These are phyloP conservation scores for Pachymerium ferrugineum DNA, from an alignment of 2,888 invertebrate species.

Conservation along the genomic window DNA sequence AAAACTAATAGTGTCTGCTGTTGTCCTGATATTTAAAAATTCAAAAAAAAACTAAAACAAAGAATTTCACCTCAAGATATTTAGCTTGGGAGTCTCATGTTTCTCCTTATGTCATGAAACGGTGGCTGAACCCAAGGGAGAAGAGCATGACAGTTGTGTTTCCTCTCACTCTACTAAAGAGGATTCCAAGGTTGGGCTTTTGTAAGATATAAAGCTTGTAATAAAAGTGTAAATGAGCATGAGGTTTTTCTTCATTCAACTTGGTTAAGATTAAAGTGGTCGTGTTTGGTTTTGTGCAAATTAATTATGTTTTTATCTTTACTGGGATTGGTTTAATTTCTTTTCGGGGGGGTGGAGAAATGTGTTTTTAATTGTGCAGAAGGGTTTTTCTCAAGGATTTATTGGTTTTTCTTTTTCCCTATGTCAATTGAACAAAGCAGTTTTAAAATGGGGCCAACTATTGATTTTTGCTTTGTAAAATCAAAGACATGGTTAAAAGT, in stretches of 20 bases:
- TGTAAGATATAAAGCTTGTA: neutral
- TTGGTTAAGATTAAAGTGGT: neutral
- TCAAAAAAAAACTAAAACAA: too few relatives aligned
- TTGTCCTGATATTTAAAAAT: too few relatives aligned
- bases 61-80: neutral
- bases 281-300: neutral
- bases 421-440: neutral
- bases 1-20: too few relatives aligned
- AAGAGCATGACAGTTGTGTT: neutral
- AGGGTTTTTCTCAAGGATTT: neutral
- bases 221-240: neutral
- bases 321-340: too few relatives aligned
- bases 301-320: neutral
- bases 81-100: neutral
- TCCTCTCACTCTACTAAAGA: neutral
- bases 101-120: neutral
- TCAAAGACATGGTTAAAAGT: neutral
- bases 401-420: neutral
- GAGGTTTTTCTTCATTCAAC: neutral
- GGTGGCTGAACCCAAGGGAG: neutral
- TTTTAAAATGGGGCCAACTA: neutral
- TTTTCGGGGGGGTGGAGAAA: too few relatives aligned
- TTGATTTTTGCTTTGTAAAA: conserved; percentile 1
- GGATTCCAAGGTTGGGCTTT: neutral
- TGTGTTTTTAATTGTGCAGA: neutral